These are phyloP conservation scores for human (Homo sapiens) DNA, from an alignment of 2,113 vertebrate species.

Conservation along the genomic window DNA sequence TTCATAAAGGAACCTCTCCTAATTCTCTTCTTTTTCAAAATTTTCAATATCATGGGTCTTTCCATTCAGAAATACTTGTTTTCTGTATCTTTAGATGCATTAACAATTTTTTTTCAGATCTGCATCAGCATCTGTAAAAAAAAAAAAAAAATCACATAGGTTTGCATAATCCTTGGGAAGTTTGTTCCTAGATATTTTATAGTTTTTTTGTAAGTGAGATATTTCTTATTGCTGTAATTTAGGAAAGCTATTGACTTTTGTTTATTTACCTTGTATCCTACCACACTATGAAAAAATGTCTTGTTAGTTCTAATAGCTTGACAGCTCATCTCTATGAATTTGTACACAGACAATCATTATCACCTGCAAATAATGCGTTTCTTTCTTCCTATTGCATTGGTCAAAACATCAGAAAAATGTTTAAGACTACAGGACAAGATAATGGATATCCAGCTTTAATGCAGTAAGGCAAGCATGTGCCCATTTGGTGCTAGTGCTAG, in stretches of 20 bases:
- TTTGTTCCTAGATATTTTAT: neutral
- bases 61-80: neutral
- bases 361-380: neutral
- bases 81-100: neutral
- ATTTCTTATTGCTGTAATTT: conserved; percentile 20
- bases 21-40: neutral
- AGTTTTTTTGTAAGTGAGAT: neutral
- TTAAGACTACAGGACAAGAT: neutral
- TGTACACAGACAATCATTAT: neutral
- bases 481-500: neutral
- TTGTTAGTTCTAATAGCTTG: conserved; percentile 8
- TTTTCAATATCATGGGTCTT: neutral
- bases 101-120: neutral
- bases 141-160: neutral
- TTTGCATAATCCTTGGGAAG: neutral
- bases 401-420: conserved; percentile 17
- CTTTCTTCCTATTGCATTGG: conserved; percentile 6
- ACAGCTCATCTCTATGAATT: conserved; percentile 22
- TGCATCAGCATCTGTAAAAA: no score
- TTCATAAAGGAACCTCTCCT: conserved; percentile 9
- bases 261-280: neutral
- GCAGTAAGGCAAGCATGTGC: neutral
- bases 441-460: neutral
- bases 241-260: neutral
- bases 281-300: neutral